phyloP scores from a whole-genome alignment of 2,888 invertebrate species.

The Macaria notata region DNA sequence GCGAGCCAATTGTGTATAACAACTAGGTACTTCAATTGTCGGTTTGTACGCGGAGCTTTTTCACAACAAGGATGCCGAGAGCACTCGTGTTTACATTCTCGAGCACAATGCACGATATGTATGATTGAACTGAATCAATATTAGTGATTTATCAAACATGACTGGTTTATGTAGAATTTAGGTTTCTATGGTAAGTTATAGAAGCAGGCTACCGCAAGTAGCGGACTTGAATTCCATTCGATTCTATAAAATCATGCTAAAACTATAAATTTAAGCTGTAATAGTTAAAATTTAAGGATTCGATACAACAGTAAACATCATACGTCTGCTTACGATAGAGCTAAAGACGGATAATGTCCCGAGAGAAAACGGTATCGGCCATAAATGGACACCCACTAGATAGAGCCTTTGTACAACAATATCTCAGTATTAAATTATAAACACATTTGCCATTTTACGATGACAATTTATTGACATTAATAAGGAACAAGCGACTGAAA shows the following conservation, averaged over 20 bases:
- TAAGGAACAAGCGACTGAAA: slow-evolving; percentile 7
- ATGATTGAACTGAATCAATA: no score
- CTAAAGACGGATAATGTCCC: slow-evolving; percentile 2
- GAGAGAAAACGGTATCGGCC: slow-evolving; percentile 23
- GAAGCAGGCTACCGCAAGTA: no score
- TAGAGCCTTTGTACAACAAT: slow-evolving; percentile 16
- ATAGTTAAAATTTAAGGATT: no score
- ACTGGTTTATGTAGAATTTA: no score
- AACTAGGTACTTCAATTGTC: slow-evolving; percentile 53
- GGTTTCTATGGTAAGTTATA: no score
- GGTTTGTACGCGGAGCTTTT: slow-evolving; percentile 44
- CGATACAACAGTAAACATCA: no score
- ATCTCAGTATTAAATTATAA: slow-evolving; percentile 11
- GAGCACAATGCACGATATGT: no score
- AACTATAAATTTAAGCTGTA: no score
- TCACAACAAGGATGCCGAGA: slow-evolving; percentile 49
- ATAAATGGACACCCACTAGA: slow-evolving; percentile 36
- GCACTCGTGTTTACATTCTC: slow-evolving; percentile 26
- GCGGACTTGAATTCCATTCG: no score
- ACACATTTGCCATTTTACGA: slow-evolving; percentile 16
- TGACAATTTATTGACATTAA: slow-evolving; percentile 13
- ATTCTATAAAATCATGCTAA: no score
- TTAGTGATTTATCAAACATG: no score
- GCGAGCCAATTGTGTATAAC: slow-evolving; percentile 68
- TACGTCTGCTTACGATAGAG: slow-evolving; percentile 6